These are phyloP conservation scores for Hemibagrus guttatus DNA, from an alignment of 2,797 vertebrate genomes.

Conservation along the genomic window DNA sequence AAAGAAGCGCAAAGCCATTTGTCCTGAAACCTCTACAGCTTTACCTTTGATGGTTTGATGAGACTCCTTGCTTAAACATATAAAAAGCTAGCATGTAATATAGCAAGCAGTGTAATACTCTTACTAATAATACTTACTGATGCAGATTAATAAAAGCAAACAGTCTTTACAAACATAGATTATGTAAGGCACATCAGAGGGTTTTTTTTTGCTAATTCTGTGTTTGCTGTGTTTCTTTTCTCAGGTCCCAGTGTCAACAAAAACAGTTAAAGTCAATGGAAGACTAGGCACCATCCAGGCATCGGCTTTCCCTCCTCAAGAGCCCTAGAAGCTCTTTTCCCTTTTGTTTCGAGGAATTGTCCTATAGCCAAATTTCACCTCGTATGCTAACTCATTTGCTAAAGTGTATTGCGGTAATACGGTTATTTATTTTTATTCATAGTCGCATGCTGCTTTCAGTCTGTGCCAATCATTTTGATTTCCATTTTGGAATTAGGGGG, in stretches of 20 bases:
- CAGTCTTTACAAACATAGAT: neutral
- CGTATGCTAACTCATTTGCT: conserved; percentile 7
- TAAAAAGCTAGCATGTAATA: too few relatives aligned
- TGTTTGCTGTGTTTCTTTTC: conserved; percentile 35
- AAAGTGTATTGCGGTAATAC: neutral
- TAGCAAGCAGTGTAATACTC: too few relatives aligned
- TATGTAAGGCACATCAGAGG: too few relatives aligned
- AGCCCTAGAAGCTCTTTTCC: conserved; percentile 36
- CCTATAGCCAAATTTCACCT: conserved; percentile 37
- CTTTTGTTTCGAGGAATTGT: conserved; percentile 19
- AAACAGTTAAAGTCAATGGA: conserved; percentile 77
- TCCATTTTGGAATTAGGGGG: neutral
- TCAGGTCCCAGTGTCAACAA: conserved; percentile 72
- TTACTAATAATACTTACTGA: neutral
- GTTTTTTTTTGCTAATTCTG: neutral
- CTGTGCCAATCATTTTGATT: conserved; percentile 49
- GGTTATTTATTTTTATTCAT: conserved; percentile 31
- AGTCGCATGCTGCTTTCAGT: conserved; percentile 45
- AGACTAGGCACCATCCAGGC: conserved; percentile 73
- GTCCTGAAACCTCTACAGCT: too few relatives aligned
- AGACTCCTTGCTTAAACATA: too few relatives aligned
- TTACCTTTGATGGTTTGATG: too few relatives aligned
- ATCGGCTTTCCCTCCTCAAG: conserved; percentile 53
- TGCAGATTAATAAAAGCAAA: neutral
- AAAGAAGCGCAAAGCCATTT: neutral